Evolutionary conservation across 2,113 vertebrate species (phyloP).

Genomic region (Marmota monax): DNA sequence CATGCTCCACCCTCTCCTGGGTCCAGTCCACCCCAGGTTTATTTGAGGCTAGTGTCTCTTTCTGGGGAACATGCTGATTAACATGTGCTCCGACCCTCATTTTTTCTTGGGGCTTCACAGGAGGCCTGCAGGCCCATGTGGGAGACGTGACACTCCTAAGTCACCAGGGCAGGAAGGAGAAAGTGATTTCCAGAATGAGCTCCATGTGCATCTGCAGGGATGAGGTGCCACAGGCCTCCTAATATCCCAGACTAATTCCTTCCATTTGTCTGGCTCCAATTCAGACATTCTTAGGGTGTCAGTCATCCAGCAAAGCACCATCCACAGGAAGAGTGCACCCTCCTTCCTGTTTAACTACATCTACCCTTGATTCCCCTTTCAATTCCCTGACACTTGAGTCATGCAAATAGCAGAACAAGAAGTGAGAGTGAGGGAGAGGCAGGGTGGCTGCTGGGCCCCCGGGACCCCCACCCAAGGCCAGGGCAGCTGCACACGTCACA

Average conservation of each 20-base stretch:
- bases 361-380: background rate
- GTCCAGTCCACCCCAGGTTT: no score
- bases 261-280: background rate
- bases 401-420: constrained; percentile 52
- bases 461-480: background rate
- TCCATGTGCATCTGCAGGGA: background rate
- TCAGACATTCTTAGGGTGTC: background rate
- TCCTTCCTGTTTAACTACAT: background rate
- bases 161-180: background rate
- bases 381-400: constrained; percentile 21
- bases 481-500: background rate
- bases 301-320: background rate
- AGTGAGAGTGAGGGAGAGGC: background rate
- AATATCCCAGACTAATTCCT: background rate
- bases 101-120: background rate
- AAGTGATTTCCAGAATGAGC: background rate
- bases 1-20: background rate
- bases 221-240: background rate
- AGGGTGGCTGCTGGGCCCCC: background rate
- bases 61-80: background rate
- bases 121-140: background rate
- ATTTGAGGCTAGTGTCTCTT: background rate
- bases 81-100: background rate
- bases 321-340: background rate
- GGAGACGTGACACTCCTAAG: background rate